Base-by-base conservation (phyloP, 2,888 invertebrate genomes). In the Parnassius smintheus region DNA sequence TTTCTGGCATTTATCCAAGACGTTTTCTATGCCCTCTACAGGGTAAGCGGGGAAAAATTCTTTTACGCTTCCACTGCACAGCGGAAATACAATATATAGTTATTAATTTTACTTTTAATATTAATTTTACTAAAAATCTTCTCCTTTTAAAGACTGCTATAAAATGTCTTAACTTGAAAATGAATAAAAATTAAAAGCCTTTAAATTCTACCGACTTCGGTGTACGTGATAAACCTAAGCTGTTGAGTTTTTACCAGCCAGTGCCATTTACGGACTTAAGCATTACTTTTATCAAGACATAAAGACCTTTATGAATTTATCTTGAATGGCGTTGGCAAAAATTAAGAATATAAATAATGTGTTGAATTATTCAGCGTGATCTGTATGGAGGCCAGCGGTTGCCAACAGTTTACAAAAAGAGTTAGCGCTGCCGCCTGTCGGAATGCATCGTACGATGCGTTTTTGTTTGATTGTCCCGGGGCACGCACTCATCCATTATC, bases 321-420 rank as follows among this genome's bases (percentile, higher is more conserved):
- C 81, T 77, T 85, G 85, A 87, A 88, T 86, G 89, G 90, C 88
- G 89, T 89, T 89, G 90, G 87, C 86, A 90, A 91, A 91, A 91
- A 91, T 89, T 35, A 89, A 88, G 89, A 90, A 88, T 88, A 89
- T 91, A 88, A 88, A 88, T 87, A 86, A 85, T 88, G 83, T 78
- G 77, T 82, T 91, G 91, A 91, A 91, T 91, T 81, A 91, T 91
- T 87, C 91, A 91, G 91, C 90, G 91, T 90, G 88, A 90, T 90
- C 87, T 88, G 89, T 88, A 89, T 89, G 90, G 87, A 83, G 68
- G 83, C 75, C 77, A 65, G 77, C 75, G 76, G 78, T 76, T 77
- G 80, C 76, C 75, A 69, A 71, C 56, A 66, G 65, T 65, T 62
- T 57, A 79, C 78, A 87, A 88, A 88, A 88, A 88, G 79, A 69